Percentiles rank a stretch among this genome's conserved stretches.
These are phyloP conservation scores for Drosophila acutilabella DNA, from an alignment of 2,888 invertebrate species.

Conservation along the genomic window DNA sequence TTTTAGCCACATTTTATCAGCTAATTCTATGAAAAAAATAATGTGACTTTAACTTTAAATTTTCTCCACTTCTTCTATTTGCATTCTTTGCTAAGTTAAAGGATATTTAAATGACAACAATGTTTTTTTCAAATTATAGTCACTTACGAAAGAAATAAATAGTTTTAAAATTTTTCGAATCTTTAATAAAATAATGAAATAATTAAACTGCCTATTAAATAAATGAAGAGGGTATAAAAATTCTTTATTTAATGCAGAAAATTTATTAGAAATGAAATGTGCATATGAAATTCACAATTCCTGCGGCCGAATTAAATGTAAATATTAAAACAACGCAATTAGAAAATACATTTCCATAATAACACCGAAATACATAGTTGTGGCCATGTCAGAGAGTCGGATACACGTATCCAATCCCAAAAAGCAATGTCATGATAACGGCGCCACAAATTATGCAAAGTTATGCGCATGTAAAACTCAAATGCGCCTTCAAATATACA, in stretches of 20 bases:
- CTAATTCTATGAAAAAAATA: background rate
- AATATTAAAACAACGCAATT: slow-evolving; percentile 68
- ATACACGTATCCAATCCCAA: slow-evolving; percentile 35
- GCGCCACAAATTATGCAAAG: slow-evolving; percentile 73
- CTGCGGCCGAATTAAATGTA: slow-evolving; percentile 49
- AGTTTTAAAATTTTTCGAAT: no score
- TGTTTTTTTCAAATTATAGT: no score
- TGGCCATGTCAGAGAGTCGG: slow-evolving; percentile 24
- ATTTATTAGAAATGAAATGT: slow-evolving; percentile 4
- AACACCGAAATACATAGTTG: slow-evolving; percentile 31
- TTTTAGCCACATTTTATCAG: background rate
- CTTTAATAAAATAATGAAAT: background rate
- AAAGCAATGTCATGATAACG: slow-evolving; percentile 52
- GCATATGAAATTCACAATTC: slow-evolving; percentile 15
- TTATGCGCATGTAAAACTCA: slow-evolving; percentile 66
- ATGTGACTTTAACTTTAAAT: background rate
- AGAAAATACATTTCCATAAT: slow-evolving; percentile 56
- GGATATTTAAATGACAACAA: no score
- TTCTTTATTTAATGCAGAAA: background rate
- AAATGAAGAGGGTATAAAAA: background rate
- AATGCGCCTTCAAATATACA: slow-evolving; percentile 70
- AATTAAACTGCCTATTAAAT: background rate
- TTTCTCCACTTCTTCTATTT: background rate
- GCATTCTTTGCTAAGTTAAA: no score
- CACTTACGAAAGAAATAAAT: no score